A percentile compares a stretch with the other conserved stretches of the same genome.
phyloP scores from a whole-genome alignment of 2,113 vertebrate genomes.

The Calonectris borealis region DNA sequence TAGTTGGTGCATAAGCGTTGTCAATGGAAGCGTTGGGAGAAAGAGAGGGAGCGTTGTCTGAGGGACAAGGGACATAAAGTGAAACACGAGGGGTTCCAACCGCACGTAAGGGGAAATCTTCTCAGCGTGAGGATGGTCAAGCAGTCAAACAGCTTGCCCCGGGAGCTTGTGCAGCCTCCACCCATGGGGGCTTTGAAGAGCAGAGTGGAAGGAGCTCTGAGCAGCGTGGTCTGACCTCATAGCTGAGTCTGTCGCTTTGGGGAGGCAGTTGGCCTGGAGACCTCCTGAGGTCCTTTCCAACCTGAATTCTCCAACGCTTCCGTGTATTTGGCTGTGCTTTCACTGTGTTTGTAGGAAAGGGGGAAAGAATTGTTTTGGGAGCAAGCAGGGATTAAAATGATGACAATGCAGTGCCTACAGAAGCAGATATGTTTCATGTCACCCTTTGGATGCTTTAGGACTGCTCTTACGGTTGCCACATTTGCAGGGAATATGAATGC shows the following conservation, averaged over 20 bases:
- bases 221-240: neutral
- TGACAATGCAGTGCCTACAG: neutral
- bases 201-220: neutral
- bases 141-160: neutral
- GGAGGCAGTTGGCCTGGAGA: neutral
- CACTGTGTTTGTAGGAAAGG: neutral
- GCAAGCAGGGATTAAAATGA: neutral
- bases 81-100: neutral
- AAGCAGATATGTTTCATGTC: neutral
- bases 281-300: neutral
- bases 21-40: neutral
- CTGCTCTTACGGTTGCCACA: constrained; percentile 78
- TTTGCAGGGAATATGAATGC: constrained; percentile 77
- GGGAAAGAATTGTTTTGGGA: neutral
- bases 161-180: neutral
- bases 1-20: neutral
- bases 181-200: neutral
- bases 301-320: neutral
- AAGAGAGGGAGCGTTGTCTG: constrained; percentile 69
- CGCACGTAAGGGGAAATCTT: neutral
- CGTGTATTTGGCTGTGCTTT: neutral
- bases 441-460: constrained; percentile 58
- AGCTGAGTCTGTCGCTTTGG: neutral
- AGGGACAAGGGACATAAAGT: neutral
- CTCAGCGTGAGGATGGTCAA: neutral